Percentiles rank a stretch among this genome's conserved stretches.
phyloP scores from a whole-genome alignment of 1,140 invertebrate species.

The Procambarus virginalis region DNA sequence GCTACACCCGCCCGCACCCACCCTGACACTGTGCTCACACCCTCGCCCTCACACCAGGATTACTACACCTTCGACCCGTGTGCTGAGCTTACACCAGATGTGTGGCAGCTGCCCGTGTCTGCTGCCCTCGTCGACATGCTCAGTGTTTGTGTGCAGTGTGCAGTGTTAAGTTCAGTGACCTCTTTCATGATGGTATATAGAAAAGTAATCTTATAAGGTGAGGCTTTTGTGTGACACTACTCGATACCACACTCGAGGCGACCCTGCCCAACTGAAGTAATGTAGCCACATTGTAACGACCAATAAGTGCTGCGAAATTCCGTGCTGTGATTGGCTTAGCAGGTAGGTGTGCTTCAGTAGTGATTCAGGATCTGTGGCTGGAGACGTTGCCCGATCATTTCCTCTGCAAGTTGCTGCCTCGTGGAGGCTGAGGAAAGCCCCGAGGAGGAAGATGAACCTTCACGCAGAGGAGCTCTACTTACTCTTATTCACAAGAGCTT shows the following conservation, averaged over 20 bases:
- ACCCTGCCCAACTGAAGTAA: background rate
- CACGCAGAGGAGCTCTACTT: background rate
- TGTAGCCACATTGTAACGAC: background rate
- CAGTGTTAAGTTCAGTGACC: background rate
- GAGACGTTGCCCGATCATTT: background rate
- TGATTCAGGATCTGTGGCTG: background rate
- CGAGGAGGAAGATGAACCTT: background rate
- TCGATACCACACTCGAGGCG: background rate
- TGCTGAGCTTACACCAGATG: background rate
- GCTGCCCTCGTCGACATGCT: background rate
- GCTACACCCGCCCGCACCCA: background rate
- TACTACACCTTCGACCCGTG: background rate
- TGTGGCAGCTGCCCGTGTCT: background rate
- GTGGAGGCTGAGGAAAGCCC: background rate
- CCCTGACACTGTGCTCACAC: background rate
- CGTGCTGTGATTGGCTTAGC: background rate
- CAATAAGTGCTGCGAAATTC: background rate
- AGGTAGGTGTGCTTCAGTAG: slow-evolving; percentile 9
- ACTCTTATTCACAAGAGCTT: background rate
- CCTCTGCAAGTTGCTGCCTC: background rate
- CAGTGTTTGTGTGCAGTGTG: background rate
- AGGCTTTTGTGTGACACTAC: background rate
- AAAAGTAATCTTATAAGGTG: background rate
- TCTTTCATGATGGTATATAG: background rate
- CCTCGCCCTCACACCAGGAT: background rate